These are phyloP conservation scores for Harpagus bidentatus DNA, from an alignment of 2,113 vertebrate genomes.

Conservation along the genomic window DNA sequence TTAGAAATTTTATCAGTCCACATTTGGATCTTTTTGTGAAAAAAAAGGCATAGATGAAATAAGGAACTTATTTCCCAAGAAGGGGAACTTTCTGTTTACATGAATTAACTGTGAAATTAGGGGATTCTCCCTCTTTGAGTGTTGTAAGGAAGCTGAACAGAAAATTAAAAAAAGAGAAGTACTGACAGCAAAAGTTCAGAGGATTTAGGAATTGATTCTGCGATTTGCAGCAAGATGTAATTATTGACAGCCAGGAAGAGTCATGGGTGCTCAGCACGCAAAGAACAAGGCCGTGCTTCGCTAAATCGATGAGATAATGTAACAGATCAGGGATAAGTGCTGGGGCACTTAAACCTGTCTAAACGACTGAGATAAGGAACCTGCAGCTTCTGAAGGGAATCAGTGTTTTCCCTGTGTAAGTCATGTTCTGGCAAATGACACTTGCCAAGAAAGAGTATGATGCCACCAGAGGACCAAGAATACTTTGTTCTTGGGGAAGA, in stretches of 20 bases:
- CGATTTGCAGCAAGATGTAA: background rate
- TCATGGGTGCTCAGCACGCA: background rate
- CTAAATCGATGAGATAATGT: background rate
- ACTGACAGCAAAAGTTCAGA: background rate
- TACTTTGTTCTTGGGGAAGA: background rate
- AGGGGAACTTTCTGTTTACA: conserved; percentile 13
- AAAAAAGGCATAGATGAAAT: background rate
- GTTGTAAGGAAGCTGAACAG: background rate
- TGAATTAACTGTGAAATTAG: background rate
- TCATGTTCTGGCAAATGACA: background rate
- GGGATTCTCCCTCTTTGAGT: background rate
- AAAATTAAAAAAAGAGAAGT: background rate
- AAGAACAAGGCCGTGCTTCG: background rate
- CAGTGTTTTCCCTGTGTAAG: background rate
- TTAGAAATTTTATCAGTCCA: background rate
- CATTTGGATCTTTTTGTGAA: background rate
- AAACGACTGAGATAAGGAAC: background rate
- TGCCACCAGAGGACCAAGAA: background rate
- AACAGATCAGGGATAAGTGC: background rate
- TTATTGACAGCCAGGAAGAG: background rate
- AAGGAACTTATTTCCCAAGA: conserved; percentile 13
- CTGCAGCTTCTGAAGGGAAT: background rate
- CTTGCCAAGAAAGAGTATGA: background rate
- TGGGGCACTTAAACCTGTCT: background rate
- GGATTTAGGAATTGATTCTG: background rate